Base-by-base conservation (phyloP, 2,113 vertebrate species). In the Anoplopoma fimbria region DNA sequence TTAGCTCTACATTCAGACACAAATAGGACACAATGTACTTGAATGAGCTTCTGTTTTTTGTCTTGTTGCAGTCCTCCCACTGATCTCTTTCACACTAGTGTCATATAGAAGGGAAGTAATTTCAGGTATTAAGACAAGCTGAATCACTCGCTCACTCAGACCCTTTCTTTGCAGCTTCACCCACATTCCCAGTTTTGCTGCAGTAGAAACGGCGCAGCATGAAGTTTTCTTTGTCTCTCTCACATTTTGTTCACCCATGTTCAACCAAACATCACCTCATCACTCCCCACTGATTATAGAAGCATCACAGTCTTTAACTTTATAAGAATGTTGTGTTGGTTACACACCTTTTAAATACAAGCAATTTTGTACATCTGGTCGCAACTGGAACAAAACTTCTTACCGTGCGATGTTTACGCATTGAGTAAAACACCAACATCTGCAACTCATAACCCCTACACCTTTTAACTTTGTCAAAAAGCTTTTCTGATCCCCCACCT, bases 51-150 rank as follows among this genome's bases (percentile, higher is more conserved):
- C 19, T 33, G 31, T 14, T 51, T 61, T 62, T 71, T 69, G 40
- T 76, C 31, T 76, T 38, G 23, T 61, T 7, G 23, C 17, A 60
- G 7, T 58, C 9, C 51, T 29, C n/a, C 21, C 31, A 42, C 36
- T 71, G 55, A 75, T 68, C 33, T 2, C 8, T 83, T 61, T 81
- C 58, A 63, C 5, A 27, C 53, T 19, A 9, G 34, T 47, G n/a
- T 2, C 27, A 13, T 34, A 75, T 40, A 69, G 29, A 57, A 42
- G 65, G 51, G 51, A 77, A 81, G 73, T 76, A 0, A 57, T 80
- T 76, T 83, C 58, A 40, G n/a, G 45, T 42, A 68, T 45, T 19
- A 64, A 77, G 77, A 34, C 82, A 89, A 86, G 69, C 85, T 86
- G 2, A 0, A 83, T 83, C 49, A 69, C 64, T 77, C 2, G 0